Evolutionary conservation across 2,113 vertebrate species (phyloP).

Genomic region (Leptodactylus fuscus): DNA sequence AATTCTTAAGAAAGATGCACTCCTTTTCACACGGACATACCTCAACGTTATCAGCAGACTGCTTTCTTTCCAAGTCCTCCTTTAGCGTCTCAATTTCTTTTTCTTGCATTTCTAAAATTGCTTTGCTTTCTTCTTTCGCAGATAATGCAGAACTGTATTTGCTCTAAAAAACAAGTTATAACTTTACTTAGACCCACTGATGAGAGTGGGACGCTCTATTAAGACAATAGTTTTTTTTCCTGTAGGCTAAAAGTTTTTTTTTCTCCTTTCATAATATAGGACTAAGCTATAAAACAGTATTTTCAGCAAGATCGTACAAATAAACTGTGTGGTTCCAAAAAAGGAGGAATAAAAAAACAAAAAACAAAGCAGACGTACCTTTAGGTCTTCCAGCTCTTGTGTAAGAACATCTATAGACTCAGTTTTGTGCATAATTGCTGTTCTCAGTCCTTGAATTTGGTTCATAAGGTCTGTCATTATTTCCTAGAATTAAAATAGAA

Average conservation of each 20-base stretch:
- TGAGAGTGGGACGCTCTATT: no score
- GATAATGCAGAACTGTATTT: constrained; percentile 79
- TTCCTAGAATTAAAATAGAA: constrained; percentile 73
- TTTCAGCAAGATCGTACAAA: neutral
- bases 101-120: constrained; percentile 74
- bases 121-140: constrained; percentile 79
- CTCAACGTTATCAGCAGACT: constrained; percentile 86
- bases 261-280: no score
- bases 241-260: no score
- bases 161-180: constrained; percentile 69
- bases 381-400: constrained; percentile 85
- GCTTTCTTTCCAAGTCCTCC: constrained; percentile 77
- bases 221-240: no score
- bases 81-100: constrained; percentile 79
- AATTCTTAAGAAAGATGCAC: neutral
- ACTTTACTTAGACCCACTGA: neutral
- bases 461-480: constrained; percentile 86
- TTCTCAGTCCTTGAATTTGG: constrained; percentile 87
- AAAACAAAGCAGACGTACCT: constrained; percentile 80
- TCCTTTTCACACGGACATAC: constrained; percentile 66
- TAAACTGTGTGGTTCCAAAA: neutral
- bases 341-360: no score
- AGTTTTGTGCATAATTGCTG: constrained; percentile 79
- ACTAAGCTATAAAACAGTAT: no score
- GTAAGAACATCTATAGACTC: constrained; percentile 78